Evolutionary conservation across 2,113 vertebrate genomes (phyloP).

Genomic region (Cervus canadensis): DNA sequence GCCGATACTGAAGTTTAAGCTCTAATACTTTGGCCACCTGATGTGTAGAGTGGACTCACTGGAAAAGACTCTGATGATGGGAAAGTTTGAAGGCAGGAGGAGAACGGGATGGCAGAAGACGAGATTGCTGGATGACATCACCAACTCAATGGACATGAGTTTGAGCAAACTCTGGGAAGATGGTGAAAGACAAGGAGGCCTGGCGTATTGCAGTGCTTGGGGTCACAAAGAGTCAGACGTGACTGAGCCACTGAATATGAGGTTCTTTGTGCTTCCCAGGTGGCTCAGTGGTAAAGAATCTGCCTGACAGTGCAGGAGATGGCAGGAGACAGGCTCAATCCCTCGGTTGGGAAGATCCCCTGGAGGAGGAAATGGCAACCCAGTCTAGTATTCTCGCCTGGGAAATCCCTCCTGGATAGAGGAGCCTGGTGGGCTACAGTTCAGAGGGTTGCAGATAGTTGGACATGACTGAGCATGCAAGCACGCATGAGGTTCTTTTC

Average conservation of each 20-base stretch:
- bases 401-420: not conserved
- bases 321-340: not conserved
- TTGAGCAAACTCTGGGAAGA: not conserved
- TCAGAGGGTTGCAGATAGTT: not conserved
- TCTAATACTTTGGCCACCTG: not conserved
- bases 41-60: not conserved
- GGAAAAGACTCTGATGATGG: not conserved
- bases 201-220: fast-evolving
- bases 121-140: not conserved
- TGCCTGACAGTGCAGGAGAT: not conserved
- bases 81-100: not conserved
- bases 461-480: not conserved
- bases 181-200: not conserved
- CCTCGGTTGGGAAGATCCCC: not conserved
- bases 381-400: not conserved
- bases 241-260: not conserved
- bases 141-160: not conserved
- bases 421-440: not conserved
- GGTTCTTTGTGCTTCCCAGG: not conserved
- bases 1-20: not conserved
- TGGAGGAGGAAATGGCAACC: not conserved
- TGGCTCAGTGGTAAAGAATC: not conserved
- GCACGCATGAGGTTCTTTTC: not conserved
- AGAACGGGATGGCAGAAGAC: not conserved
- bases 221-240: fast-evolving